These are phyloP conservation scores for Chaenogobius annularis DNA, from an alignment of 2,113 vertebrate genomes.

Conservation along the genomic window DNA sequence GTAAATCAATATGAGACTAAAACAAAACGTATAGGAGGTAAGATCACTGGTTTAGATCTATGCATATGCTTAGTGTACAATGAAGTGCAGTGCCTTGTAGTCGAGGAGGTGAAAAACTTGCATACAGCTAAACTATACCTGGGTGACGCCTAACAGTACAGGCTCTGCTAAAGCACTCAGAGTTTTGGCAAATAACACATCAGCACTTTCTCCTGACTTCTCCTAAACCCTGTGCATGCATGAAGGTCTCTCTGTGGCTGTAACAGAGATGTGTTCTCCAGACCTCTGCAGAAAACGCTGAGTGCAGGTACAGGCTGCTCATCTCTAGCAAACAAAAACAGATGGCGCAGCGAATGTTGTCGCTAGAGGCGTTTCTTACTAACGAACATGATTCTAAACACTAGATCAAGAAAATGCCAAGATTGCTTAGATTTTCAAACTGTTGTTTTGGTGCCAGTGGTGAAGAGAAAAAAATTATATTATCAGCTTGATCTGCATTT, in stretches of 20 bases:
- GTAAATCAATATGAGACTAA: background rate
- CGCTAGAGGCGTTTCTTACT: constrained; percentile 31
- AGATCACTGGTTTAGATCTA: background rate
- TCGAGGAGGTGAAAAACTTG: constrained; percentile 4
- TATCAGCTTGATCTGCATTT: no score
- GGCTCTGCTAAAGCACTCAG: constrained; percentile 38
- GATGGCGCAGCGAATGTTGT: constrained; percentile 45
- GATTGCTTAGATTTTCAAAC: background rate
- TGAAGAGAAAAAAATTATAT: no score
- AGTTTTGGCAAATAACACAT: constrained; percentile 52
- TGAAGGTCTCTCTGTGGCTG: constrained; percentile 19
- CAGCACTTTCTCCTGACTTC: constrained; percentile 33
- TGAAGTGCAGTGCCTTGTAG: constrained; percentile 10
- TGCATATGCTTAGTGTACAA: background rate
- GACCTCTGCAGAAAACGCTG: constrained; percentile 16
- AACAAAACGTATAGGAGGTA: background rate
- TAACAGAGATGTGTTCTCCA: constrained; percentile 39
- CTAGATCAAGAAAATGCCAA: background rate
- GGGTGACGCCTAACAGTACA: constrained; percentile 47
- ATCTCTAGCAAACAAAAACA: constrained; percentile 57
- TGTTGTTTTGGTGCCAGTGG: background rate
- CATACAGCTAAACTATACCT: constrained; percentile 29
- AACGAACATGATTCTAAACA: constrained; percentile 21
- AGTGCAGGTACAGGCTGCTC: constrained; percentile 33
- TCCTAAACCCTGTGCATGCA: constrained; percentile 21